These are phyloP conservation scores for Sander vitreus DNA, from an alignment of 2,113 vertebrate species.

Conservation along the genomic window DNA sequence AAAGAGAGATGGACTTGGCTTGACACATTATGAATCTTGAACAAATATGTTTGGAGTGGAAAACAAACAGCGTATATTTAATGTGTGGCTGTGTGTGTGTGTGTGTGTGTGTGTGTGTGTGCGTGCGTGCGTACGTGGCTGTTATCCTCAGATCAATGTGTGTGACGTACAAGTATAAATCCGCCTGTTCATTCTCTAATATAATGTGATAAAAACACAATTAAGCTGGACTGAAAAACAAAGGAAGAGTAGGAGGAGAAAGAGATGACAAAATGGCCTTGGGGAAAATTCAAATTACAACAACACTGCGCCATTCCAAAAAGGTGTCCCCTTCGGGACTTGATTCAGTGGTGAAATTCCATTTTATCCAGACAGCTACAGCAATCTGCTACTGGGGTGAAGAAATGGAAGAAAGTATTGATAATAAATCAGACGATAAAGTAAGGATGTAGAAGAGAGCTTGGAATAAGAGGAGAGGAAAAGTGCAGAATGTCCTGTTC, in stretches of 20 bases:
- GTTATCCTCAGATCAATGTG: conserved; percentile 19
- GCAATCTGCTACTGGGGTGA: conserved; percentile 36
- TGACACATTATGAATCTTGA: conserved; percentile 30
- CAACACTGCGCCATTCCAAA: conserved; percentile 48
- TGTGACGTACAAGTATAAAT: conserved; percentile 9
- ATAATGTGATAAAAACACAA: not conserved
- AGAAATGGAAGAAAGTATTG: conserved; percentile 48
- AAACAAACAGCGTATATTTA: conserved; percentile 35
- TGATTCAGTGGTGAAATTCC: conserved; percentile 47
- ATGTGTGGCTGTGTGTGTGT: conserved; percentile 8
- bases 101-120: conserved; percentile 14
- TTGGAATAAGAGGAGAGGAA: conserved; percentile 35
- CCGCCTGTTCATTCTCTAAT: conserved; percentile 39
- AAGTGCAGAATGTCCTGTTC: conserved; percentile 64
- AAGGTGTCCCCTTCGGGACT: conserved; percentile 31
- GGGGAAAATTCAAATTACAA: conserved; percentile 61
- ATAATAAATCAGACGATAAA: conserved; percentile 58
- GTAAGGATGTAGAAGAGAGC: conserved; percentile 4
- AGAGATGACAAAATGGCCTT: conserved; percentile 36
- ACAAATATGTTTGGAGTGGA: conserved; percentile 38
- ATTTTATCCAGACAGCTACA: conserved; percentile 49
- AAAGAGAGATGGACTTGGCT: conserved; percentile 33
- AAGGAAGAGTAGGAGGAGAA: not conserved
- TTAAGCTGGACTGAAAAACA: conserved; percentile 24
- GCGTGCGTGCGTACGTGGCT: conserved; percentile 18